Base-by-base conservation (phyloP, 1,140 invertebrate species). In the Lanistes nyassanus region DNA sequence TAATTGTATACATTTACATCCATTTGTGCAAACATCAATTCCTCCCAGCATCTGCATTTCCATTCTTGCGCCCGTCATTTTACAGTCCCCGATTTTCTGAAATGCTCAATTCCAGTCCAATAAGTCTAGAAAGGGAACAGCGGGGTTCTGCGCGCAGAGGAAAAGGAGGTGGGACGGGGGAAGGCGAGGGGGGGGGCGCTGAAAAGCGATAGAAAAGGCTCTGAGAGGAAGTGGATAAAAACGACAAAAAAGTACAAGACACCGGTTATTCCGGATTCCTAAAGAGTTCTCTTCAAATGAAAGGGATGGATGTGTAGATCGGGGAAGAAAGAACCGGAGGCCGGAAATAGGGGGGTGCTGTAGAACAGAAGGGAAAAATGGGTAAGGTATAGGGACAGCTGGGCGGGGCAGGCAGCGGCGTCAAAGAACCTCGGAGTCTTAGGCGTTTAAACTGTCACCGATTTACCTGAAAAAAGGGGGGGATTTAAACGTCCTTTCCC, bases 1-100 rank as follows among this genome's bases (percentile, higher is more conserved):
- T 72, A 55, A 72, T 72, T 72, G 69, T 72, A 72, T 72, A 72
- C 69, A 72, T 72, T 72, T 72, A 72, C 69, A 72, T 72, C 69
- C 69, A 72, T 72, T 72, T 72, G 69, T 72, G 69, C 69, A 72
- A 72, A 72, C 69, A 72, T 72, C 69, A 62, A 62, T 72, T 60
- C 55, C 55, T 42, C 55, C 53, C 55, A 72, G 55, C 69, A 72
- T 72, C 69, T 72, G 69, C 69, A 72, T 60, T 72, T 72, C 69
- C 69, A 62, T 72, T 72, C 69, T 72, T 72, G 65, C 21, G 16
- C 68, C 68, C 56, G 68, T 71, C 68, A 56, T 69, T 53, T 69
- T 42, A 67, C 65, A 37, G 21, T 39, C 34, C 36, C 37, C 26
- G 34, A 39, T 34, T 67, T 67, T 67, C 39, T 67, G 65, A 34